Percentiles rank a stretch among this genome's conserved stretches.
phyloP scores from a whole-genome alignment of 2,888 invertebrate species.

The Volucella inflata region DNA sequence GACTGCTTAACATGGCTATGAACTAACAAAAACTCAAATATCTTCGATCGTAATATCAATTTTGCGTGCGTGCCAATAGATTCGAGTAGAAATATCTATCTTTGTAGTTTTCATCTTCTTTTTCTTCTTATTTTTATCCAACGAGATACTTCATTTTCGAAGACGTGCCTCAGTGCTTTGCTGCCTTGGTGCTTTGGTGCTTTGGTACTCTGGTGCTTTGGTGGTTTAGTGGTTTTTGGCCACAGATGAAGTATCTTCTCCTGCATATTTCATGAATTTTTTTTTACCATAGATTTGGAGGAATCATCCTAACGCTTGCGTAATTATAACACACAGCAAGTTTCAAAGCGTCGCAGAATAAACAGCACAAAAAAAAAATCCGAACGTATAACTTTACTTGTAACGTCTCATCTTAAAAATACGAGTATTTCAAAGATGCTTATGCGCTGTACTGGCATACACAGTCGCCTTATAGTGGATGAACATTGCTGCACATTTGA shows the following conservation, averaged over 20 bases:
- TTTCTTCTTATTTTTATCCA: not conserved
- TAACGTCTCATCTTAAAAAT: conserved; percentile 29
- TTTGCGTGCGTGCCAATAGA: conserved; percentile 74
- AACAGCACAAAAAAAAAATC: conserved; percentile 25
- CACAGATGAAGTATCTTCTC: conserved; percentile 39
- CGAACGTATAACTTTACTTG: conserved; percentile 64
- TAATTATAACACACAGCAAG: conserved; percentile 70
- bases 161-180: conserved; percentile 33
- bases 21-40: conserved; percentile 35
- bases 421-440: too few relatives aligned
- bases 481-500: conserved; percentile 70
- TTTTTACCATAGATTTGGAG: conserved; percentile 26
- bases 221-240: conserved; percentile 34
- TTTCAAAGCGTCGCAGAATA: conserved; percentile 26
- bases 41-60: conserved; percentile 74
- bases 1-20: conserved; percentile 38
- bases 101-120: conserved; percentile 22
- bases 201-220: conserved; percentile 8
- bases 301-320: conserved; percentile 68
- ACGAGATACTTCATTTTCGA: conserved; percentile 69
- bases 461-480: conserved; percentile 32
- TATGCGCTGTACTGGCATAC: conserved; percentile 1
- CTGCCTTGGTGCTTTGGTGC: too few relatives aligned
- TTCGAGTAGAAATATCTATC: conserved; percentile 39
- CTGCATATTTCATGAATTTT: conserved; percentile 63